These are phyloP conservation scores for Drosophila quadrilineata DNA, from an alignment of 1,140 invertebrate species.

Conservation along the genomic window DNA sequence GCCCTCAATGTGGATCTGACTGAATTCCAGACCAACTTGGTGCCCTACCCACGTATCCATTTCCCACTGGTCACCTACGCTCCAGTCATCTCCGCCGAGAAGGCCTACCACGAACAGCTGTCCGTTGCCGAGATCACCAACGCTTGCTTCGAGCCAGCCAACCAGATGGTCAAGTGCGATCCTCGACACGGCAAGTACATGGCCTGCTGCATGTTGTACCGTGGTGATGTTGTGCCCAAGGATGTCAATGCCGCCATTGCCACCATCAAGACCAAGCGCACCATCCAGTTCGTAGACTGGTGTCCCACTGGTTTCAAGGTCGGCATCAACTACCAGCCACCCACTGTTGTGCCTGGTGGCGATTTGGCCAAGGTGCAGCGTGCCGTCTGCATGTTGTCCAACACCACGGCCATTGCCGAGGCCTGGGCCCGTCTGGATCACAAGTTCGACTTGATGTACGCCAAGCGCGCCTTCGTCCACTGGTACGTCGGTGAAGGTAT, in stretches of 20 bases:
- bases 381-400: constrained; percentile 90
- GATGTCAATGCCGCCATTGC: constrained; percentile 93
- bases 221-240: constrained; percentile 89
- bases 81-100: constrained; percentile 92
- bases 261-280: constrained; percentile 91
- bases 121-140: constrained; percentile 94
- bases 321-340: constrained; percentile 90
- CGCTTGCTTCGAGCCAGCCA: constrained; percentile 93
- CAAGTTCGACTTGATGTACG: constrained; percentile 92
- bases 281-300: constrained; percentile 95
- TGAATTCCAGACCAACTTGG: constrained; percentile 95
- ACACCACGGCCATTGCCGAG: constrained; percentile 91
- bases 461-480: constrained; percentile 92
- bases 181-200: constrained; percentile 95
- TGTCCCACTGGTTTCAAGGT: constrained; percentile 94
- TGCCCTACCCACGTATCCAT: constrained; percentile 92
- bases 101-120: constrained; percentile 92
- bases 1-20: constrained; percentile 94
- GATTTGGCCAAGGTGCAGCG: constrained; percentile 89
- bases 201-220: constrained; percentile 92
- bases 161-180: constrained; percentile 97
- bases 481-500: constrained; percentile 94
- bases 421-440: constrained; percentile 90
- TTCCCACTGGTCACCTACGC: constrained; percentile 93
- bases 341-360: constrained; percentile 91